Evolutionary conservation across 2,888 invertebrate genomes (phyloP), one percentile per base, ranked within the genome.

Genomic region (Thecocarcelia acutangulata): DNA sequence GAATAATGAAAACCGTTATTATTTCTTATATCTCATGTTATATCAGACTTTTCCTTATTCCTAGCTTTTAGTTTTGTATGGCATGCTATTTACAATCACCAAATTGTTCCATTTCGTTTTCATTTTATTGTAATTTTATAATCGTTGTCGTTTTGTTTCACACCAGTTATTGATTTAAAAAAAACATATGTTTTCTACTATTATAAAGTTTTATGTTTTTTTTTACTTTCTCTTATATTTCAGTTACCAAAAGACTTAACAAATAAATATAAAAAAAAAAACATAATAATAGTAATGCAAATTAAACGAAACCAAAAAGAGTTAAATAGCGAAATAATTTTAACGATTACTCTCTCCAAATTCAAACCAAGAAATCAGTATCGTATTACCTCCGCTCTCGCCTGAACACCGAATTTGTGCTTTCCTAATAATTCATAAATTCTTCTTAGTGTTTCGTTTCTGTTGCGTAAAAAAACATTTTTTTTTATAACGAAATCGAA

Each of bases 221-320:
- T 74, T 73, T 77, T 68, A 68, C 59, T 82, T 73, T 82, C 77
- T 82, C 50, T 82, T 82, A 78, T 70, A 78, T 78, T 82, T 82
- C 82, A 82, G 82, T 82, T 82, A 74, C 73, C 82, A 82, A 82
- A 82, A 82, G 78, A 69, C 69, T 74, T 74, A 70, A 68, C 17
- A 69, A 78, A 74, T 68, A 82, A 73, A 50, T 54, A 54, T 8
- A 1, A 42, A 44, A 37, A n/a, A 42, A 3, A 24, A 40, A 59
- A 42, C 40, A 40, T 33, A 33, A 33, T 8, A 33, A 63, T 50
- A 73, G 44, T 63, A 64, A 17, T 59, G 33, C 56, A 48, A 78
- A 75, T 13, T 42, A 46, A 69, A 44, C 19, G 56, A 69, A 77
- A 77, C 46, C 24, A 61, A 79, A n/a, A 54, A 64, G 50, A 64